Base-by-base conservation (phyloP, 2,113 vertebrate genomes). In the Rhinogobius similis region DNA sequence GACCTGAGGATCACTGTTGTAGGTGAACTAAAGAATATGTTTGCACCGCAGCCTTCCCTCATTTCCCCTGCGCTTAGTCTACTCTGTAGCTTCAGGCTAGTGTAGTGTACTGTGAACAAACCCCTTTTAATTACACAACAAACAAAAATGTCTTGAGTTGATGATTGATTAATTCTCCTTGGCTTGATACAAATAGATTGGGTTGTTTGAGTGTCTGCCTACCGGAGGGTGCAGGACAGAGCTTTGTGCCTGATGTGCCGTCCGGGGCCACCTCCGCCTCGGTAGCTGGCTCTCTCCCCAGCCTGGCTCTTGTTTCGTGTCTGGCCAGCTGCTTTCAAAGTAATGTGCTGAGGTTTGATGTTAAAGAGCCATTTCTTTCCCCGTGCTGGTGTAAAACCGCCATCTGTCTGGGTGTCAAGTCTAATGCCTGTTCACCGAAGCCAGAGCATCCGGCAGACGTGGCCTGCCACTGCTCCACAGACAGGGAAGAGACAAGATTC, bases 241-340 rank as follows among this genome's bases (percentile, higher is more conserved):
- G 68, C 32, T 9, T 71, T 61, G 79, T 72, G 39, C 46, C 36
- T 43, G 72, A 62, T 65, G 73, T 55, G 16, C 58, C 41, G 32
- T 80, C 70, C 68, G 62, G 53, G 23, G 0, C 56, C 52, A 72
- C 62, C 72, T 72, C 67, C 76, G 55, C 73, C 76, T 66, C 62
- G 46, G 38, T 69, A 71, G 61, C 65, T 83, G 76, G 68, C 76
- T 76, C 53, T 48, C 70, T 81, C 75, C 75, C 68, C 65, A 58
- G 66, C 63, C 66, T 80, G 67, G 23, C 61, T 82, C 43, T 67
- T 48, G 66, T 83, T 77, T 77, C 83, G 76, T 73, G 67, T 72
- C 77, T 62, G 68, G 82, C 75, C 84, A 81, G 75, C 86, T 88
- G 75, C 62, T 81, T 82, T 85, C 76, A 86, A 85, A 88, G 73